Conservation (phyloP, 1,140 invertebrate genomes). For the Chrysoperla carnea region DNA sequence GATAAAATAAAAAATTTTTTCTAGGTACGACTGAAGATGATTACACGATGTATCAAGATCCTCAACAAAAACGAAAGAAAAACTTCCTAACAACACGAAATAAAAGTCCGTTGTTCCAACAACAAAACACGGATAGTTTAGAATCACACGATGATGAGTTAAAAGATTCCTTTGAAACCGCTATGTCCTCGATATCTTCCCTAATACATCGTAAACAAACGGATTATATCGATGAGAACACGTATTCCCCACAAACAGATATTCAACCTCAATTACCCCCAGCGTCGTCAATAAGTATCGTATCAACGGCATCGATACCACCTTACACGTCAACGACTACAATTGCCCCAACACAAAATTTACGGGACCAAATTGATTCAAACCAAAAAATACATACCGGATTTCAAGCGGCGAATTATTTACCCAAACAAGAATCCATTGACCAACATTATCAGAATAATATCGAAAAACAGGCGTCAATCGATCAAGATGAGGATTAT, state of each 20-base stretch:
- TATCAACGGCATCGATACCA: slow-evolving; percentile 8
- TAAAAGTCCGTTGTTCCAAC: slow-evolving; percentile 18
- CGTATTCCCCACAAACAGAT: slow-evolving; percentile 11
- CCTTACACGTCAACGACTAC: slow-evolving; percentile 10
- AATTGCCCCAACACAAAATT: slow-evolving; percentile 14
- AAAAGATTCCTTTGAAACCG: slow-evolving; percentile 38
- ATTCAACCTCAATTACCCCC: slow-evolving; percentile 14
- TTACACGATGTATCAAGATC: too few relatives aligned
- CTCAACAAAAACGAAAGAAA: too few relatives aligned
- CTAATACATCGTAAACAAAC: slow-evolving; percentile 18
- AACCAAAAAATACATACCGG: slow-evolving; percentile 14
- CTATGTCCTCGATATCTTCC: slow-evolving; percentile 30
- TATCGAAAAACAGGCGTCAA: neutral
- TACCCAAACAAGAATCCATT: slow-evolving; percentile 9
- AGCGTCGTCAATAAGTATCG: slow-evolving; percentile 8
- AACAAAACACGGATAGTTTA: slow-evolving; percentile 32
- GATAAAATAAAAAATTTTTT: too few relatives aligned
- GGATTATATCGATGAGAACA: slow-evolving; percentile 21
- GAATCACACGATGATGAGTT: slow-evolving; percentile 34
- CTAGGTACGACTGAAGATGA: too few relatives aligned
- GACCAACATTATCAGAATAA: slow-evolving; percentile 6
- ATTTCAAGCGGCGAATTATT: neutral
- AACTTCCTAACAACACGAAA: slow-evolving; percentile 16
- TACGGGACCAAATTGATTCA: slow-evolving; percentile 17
- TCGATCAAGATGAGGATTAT: slow-evolving; percentile 12